These are phyloP conservation scores for Lagopus leucura DNA, from an alignment of 2,113 vertebrate species.

Conservation along the genomic window DNA sequence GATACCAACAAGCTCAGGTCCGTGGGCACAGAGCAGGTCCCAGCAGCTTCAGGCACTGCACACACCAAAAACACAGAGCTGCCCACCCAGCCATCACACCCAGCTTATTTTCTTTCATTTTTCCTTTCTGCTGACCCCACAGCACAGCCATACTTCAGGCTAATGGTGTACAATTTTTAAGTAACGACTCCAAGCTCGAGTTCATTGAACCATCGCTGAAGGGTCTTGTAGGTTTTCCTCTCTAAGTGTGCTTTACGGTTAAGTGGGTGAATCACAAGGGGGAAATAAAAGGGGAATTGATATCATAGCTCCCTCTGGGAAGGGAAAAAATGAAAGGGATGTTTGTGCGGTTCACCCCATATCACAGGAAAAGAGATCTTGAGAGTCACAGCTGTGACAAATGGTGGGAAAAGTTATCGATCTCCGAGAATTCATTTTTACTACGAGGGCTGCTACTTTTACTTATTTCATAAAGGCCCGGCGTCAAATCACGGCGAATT, in stretches of 20 bases:
- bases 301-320: neutral
- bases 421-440: conserved; percentile 63
- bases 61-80: neutral
- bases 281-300: conserved; percentile 54
- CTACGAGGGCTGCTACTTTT: conserved; percentile 58
- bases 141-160: rapidly evolving
- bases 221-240: neutral
- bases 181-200: neutral
- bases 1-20: neutral
- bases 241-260: neutral
- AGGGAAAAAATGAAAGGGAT: neutral
- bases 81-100: neutral
- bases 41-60: neutral
- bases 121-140: neutral
- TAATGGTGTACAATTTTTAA: neutral
- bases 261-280: conserved; percentile 58
- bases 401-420: conserved; percentile 52
- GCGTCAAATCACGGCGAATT: conserved; percentile 68
- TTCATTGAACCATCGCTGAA: neutral
- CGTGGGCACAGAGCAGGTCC: neutral
- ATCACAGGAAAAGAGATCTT: conserved; percentile 3
- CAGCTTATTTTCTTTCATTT: neutral
- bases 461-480: conserved; percentile 72
- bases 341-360: neutral
- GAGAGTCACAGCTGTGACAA: neutral